A percentile compares a stretch with the other conserved stretches of the same genome.
These are phyloP conservation scores for Sarcophaga carnaria DNA, from an alignment of 2,888 invertebrate species.

Conservation along the genomic window DNA sequence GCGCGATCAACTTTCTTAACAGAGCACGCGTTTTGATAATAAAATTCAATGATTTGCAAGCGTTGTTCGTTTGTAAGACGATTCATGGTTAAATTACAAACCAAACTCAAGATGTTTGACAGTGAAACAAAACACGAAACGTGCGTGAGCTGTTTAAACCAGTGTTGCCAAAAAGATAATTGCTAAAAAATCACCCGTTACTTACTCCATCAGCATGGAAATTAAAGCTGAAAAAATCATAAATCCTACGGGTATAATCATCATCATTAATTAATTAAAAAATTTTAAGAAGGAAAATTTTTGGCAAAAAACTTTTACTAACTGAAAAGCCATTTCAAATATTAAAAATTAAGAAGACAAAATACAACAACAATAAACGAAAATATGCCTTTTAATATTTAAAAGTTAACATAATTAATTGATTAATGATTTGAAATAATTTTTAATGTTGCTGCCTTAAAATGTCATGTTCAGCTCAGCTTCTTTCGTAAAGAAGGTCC, in stretches of 20 bases:
- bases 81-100: no score
- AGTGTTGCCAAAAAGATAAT: no score
- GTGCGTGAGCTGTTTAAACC: no score
- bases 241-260: conserved; percentile 46
- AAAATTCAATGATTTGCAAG: no score
- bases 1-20: no score
- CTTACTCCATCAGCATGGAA: no score
- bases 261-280: conserved; percentile 50
- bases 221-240: background rate
- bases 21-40: no score
- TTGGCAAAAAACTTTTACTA: background rate
- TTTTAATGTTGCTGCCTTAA: background rate
- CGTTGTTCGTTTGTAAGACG: no score
- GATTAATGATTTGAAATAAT: conserved; percentile 38
- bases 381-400: background rate
- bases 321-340: background rate
- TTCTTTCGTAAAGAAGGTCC: background rate
- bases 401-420: conserved; percentile 49
- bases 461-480: background rate
- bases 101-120: no score
- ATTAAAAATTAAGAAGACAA: background rate
- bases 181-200: no score
- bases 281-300: background rate
- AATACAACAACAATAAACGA: no score
- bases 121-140: no score